Percentiles rank a stretch among this genome's conserved stretches.
These are phyloP conservation scores for Xestoiulus laeticollis DNA, from an alignment of 2,888 invertebrate species.

Conservation along the genomic window DNA sequence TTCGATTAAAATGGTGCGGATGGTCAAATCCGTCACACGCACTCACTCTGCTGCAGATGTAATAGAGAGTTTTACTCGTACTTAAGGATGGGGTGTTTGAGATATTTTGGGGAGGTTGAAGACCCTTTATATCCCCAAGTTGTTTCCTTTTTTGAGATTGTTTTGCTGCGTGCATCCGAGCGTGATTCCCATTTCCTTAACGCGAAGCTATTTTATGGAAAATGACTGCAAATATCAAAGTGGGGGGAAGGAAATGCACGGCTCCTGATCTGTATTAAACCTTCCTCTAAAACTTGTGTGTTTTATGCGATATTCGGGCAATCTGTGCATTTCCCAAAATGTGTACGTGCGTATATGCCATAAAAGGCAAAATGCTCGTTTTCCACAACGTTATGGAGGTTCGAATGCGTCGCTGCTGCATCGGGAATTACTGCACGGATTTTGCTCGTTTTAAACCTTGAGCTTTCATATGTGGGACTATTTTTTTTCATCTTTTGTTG, in stretches of 20 bases:
- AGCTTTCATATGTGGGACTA: neutral
- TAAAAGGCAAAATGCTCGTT: neutral
- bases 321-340: neutral
- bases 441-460: neutral
- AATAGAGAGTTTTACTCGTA: neutral
- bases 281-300: neutral
- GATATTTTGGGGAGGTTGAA: neutral
- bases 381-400: neutral
- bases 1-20: neutral
- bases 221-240: constrained; percentile 19
- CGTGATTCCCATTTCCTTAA: constrained; percentile 25
- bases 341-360: neutral
- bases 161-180: constrained; percentile 21
- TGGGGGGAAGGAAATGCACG: neutral
- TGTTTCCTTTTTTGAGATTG: constrained; percentile 8
- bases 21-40: neutral
- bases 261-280: neutral
- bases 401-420: neutral
- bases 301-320: neutral
- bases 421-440: neutral
- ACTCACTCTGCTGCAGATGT: neutral
- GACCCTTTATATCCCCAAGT: neutral
- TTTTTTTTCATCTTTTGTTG: neutral
- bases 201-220: neutral
- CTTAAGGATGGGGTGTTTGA: neutral